A percentile compares a stretch with the other conserved stretches of the same genome.
Evolutionary conservation across 2,888 invertebrate species (phyloP).

Genomic region (Trachelus stipa): DNA sequence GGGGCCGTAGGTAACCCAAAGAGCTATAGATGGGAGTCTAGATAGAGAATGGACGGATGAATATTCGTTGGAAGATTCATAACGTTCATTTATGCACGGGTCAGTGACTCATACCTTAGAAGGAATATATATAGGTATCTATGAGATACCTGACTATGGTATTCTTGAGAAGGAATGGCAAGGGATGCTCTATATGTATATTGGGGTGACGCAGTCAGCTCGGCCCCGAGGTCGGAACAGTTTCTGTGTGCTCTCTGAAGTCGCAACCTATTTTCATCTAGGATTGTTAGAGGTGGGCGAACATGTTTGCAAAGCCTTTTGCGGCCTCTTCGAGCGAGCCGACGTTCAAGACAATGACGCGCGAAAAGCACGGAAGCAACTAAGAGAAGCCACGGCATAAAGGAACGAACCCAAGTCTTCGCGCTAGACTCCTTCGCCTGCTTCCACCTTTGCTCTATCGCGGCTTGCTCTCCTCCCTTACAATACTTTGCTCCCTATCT

Average conservation of each 20-base stretch:
- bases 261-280: conserved; percentile 38
- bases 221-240: not conserved
- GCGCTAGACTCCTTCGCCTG: not conserved
- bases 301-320: conserved; percentile 32
- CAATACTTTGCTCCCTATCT: conserved; percentile 7
- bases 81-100: conserved; percentile 49
- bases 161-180: not conserved
- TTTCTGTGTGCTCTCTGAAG: conserved; percentile 20
- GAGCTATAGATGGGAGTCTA: not conserved
- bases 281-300: conserved; percentile 24
- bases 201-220: not conserved
- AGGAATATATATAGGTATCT: conserved; percentile 13
- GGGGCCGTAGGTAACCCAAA: conserved; percentile 7
- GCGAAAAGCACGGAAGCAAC: conserved; percentile 17
- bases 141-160: not conserved
- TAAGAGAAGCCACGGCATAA: conserved; percentile 30
- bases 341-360: conserved; percentile 37
- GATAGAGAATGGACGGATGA: conserved; percentile 28
- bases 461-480: not conserved
- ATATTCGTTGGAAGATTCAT: conserved; percentile 45
- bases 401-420: conserved; percentile 31
- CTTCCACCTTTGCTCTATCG: not conserved
- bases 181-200: not conserved
- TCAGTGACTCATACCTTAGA: conserved; percentile 42
- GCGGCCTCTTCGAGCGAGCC: conserved; percentile 22